These are phyloP conservation scores for Aphaenogaster floridana DNA, from an alignment of 1,140 invertebrate species.

Conservation along the genomic window DNA sequence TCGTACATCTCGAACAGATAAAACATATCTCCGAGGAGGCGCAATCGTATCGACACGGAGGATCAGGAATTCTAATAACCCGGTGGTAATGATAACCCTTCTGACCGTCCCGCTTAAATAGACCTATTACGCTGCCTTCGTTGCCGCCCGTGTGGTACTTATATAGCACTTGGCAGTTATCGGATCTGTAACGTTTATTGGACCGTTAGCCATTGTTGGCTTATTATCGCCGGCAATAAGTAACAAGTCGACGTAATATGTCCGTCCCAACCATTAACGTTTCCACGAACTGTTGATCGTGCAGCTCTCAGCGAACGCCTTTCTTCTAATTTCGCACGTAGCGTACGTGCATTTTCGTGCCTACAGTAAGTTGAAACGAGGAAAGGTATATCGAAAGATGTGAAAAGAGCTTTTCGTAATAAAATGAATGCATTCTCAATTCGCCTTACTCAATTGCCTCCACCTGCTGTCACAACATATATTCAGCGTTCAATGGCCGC, in stretches of 20 bases:
- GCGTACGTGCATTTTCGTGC: not conserved
- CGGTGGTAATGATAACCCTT: conserved; percentile 47
- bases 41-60: conserved; percentile 32
- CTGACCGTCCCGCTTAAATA: conserved; percentile 41
- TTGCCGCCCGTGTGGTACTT: conserved; percentile 23
- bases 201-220: conserved; percentile 35
- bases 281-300: conserved; percentile 2
- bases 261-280: conserved; percentile 5
- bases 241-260: not conserved
- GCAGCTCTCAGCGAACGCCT: not conserved
- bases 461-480: conserved; percentile 14
- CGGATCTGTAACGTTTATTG: conserved; percentile 53
- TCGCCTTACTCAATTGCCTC: not conserved
- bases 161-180: conserved; percentile 19
- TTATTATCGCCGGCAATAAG: conserved; percentile 44
- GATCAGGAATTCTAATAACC: conserved; percentile 70
- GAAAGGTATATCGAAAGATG: not conserved
- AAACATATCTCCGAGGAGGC: conserved; percentile 31
- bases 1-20: conserved; percentile 44
- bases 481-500: conserved; percentile 33
- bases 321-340: conserved; percentile 2
- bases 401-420: not conserved
- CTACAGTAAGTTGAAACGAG: not conserved
- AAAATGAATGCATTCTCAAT: conserved; percentile 14
- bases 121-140: conserved; percentile 51